phyloP scores from a whole-genome alignment of 2,888 invertebrate species.

The Brachypalpus laphriformis region DNA sequence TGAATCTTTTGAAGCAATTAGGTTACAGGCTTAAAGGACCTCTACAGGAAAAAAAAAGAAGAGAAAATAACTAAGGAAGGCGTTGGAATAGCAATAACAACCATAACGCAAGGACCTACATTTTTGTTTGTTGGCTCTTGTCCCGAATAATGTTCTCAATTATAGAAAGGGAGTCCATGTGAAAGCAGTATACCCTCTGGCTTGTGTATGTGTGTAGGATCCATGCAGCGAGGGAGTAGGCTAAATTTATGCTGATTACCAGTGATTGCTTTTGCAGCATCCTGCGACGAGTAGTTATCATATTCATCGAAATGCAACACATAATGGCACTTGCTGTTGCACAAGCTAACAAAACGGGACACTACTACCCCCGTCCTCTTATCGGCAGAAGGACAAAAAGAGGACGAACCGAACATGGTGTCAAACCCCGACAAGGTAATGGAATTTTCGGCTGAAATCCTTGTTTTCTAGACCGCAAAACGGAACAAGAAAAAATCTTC shows the following conservation, averaged over 20 bases:
- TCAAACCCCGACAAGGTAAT: conserved; percentile 18
- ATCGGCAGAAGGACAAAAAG: background rate
- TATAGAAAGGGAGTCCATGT: conserved; percentile 31
- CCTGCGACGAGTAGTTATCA: conserved; percentile 39
- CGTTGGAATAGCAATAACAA: conserved; percentile 54
- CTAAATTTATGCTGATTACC: conserved; percentile 68
- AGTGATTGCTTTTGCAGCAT: conserved; percentile 59
- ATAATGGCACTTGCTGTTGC: conserved; percentile 1
- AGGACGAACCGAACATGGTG: background rate
- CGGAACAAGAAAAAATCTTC: background rate
- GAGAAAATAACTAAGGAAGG: conserved; percentile 36
- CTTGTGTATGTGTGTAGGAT: conserved; percentile 31
- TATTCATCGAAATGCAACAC: conserved; percentile 40
- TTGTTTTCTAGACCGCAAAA: conserved; percentile 38
- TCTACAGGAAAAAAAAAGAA: conserved; percentile 17
- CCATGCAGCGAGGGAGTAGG: background rate
- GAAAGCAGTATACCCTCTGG: conserved; percentile 13
- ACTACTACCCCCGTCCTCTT: background rate
- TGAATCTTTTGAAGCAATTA: conserved; percentile 55
- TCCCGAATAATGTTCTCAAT: conserved; percentile 69
- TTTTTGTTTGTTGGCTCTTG: conserved; percentile 61
- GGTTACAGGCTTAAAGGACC: conserved; percentile 65
- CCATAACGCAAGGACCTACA: conserved; percentile 56
- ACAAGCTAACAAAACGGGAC: background rate
- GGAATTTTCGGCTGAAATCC: conserved; percentile 13